Evolutionary conservation across 64 coral and sea anemone genomes (phyloP).

Genomic region (Exaiptasia diaphana): DNA sequence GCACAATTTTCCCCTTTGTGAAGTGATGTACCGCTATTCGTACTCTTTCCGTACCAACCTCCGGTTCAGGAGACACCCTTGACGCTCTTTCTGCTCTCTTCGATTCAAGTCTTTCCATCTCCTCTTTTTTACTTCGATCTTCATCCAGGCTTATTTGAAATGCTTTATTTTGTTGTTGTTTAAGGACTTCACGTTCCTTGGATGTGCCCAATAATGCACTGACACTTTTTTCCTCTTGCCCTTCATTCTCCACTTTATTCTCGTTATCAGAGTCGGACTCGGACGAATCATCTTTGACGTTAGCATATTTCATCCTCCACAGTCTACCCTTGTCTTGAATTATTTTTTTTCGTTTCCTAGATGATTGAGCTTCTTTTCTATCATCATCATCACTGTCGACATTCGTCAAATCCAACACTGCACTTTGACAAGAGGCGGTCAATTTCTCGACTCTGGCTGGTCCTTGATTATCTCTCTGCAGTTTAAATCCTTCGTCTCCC

Average conservation of each 20-base stretch:
- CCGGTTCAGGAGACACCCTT: constrained; percentile 20
- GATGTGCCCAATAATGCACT: constrained; percentile 20
- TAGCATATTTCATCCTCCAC: constrained; percentile 37
- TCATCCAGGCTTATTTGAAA: not conserved
- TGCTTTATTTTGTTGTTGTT: constrained; percentile 33
- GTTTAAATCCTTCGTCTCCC: constrained; percentile 11
- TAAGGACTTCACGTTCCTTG: constrained; percentile 9
- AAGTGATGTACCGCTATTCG: constrained; percentile 33
- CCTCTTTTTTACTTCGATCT: constrained; percentile 1
- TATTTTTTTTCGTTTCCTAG: too few species aligned
- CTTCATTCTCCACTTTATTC: not conserved
- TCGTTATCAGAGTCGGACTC: not conserved
- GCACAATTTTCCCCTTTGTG: constrained; percentile 12
- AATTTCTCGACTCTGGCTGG: constrained; percentile 10
- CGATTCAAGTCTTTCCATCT: not conserved
- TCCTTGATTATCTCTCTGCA: not conserved
- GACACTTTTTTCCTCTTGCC: not conserved
- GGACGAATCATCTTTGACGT: not conserved
- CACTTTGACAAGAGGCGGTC: too few species aligned
- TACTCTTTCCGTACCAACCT: not conserved
- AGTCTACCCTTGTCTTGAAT: constrained; percentile 16
- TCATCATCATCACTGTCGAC: not conserved
- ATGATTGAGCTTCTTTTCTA: not conserved
- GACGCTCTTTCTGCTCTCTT: not conserved
- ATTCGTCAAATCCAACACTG: not conserved